Evolutionary conservation across 2,797 vertebrate species (phyloP).

Genomic region (Spinus pinus): DNA sequence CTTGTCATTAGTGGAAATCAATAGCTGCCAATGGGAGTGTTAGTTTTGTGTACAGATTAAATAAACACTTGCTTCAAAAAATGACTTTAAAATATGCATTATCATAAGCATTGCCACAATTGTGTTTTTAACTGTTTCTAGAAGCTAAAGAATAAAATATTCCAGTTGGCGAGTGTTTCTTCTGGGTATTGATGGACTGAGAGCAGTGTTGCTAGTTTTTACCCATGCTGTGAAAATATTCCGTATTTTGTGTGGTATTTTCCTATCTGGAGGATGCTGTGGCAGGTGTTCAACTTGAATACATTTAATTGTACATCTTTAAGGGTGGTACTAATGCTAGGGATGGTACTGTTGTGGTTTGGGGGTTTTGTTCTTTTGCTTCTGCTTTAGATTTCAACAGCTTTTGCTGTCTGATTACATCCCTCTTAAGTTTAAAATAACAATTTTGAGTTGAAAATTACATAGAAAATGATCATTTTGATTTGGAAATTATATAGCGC

Average conservation of each 20-base stretch:
- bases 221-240: not conserved
- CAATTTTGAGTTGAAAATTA: not conserved
- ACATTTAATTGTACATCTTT: not conserved
- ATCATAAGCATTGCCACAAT: not conserved
- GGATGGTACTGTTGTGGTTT: not conserved
- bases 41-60: not conserved
- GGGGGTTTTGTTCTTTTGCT: not conserved
- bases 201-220: not conserved
- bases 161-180: not conserved
- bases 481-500: constrained; percentile 17
- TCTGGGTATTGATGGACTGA: not conserved
- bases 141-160: not conserved
- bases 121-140: not conserved
- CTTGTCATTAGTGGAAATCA: not conserved
- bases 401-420: not conserved
- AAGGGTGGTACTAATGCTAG: not conserved
- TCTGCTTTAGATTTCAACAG: not conserved
- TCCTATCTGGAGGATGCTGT: not conserved
- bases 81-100: not conserved
- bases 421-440: not conserved
- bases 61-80: not conserved
- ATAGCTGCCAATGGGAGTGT: not conserved
- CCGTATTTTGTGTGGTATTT: not conserved
- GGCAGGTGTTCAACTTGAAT: not conserved
- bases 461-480: not conserved